Evolutionary conservation across 2,113 vertebrate species (phyloP).

Genomic region (Sorex araneus): DNA sequence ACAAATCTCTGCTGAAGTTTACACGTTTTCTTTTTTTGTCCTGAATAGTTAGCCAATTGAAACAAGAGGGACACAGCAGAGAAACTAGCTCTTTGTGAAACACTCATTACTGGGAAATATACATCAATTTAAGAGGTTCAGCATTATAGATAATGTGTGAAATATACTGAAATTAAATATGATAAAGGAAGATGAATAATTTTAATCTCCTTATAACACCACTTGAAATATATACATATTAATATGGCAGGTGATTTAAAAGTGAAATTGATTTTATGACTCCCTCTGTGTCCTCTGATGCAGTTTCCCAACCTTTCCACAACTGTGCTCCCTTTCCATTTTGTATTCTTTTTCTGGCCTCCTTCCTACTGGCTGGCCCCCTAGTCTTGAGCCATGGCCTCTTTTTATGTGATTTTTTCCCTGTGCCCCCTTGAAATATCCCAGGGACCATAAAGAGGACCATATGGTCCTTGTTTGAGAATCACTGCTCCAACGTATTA

Average conservation of each 20-base stretch:
- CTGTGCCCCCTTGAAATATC: too few relatives aligned
- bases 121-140: constrained; percentile 70
- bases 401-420: too few relatives aligned
- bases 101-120: constrained; percentile 15
- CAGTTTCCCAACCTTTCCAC: too few relatives aligned
- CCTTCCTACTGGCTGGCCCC: too few relatives aligned
- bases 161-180: constrained; percentile 71
- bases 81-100: constrained; percentile 59
- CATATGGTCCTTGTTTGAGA: too few relatives aligned
- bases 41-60: constrained; percentile 68
- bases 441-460: too few relatives aligned
- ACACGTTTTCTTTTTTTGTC: constrained; percentile 56
- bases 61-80: constrained; percentile 64
- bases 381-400: too few relatives aligned
- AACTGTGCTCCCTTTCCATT: too few relatives aligned
- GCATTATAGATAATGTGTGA: constrained; percentile 79
- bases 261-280: constrained; percentile 86
- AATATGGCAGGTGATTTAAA: constrained; percentile 79
- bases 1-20: not conserved
- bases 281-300: not conserved
- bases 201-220: constrained; percentile 78
- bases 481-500: too few relatives aligned
- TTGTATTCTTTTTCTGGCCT: too few relatives aligned
- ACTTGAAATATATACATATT: constrained; percentile 77
- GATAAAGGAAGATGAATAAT: constrained; percentile 78